Evolutionary conservation across 2,797 vertebrate species (phyloP).

Genomic region (Chaetodon trifasciatus): DNA sequence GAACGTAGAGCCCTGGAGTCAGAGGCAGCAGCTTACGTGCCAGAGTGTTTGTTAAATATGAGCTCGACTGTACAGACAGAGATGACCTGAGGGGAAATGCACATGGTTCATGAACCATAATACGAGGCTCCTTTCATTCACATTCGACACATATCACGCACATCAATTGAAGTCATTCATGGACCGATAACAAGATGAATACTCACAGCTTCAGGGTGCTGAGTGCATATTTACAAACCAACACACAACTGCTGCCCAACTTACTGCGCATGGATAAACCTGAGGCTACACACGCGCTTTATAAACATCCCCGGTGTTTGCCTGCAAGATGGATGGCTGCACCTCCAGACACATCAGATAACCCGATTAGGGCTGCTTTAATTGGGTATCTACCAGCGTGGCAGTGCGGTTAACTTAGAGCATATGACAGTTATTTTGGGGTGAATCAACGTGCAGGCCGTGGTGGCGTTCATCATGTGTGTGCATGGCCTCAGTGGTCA

Average conservation of each 20-base stretch:
- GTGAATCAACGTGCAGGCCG: constrained; percentile 67
- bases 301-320: constrained; percentile 46
- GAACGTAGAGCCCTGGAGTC: not conserved
- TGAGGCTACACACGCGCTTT: constrained; percentile 20
- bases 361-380: constrained; percentile 65
- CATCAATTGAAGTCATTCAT: constrained; percentile 32
- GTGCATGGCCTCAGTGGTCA: constrained; percentile 69
- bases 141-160: constrained; percentile 52
- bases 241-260: constrained; percentile 53
- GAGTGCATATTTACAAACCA: constrained; percentile 37
- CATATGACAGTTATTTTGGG: constrained; percentile 59
- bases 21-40: constrained; percentile 15
- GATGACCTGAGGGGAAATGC: constrained; percentile 36
- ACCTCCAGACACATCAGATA: constrained; percentile 68
- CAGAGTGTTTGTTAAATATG: constrained; percentile 2
- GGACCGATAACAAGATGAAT: constrained; percentile 10
- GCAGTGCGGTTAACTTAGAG: constrained; percentile 53
- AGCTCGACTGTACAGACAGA: constrained; percentile 19
- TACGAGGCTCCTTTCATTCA: constrained; percentile 44
- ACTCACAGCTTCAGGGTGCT: constrained; percentile 27
- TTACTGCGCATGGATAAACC: constrained; percentile 47
- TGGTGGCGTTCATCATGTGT: constrained; percentile 44
- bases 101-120: constrained; percentile 41
- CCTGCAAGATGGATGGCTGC: constrained; percentile 77
- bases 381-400: constrained; percentile 63